Base-by-base conservation (phyloP, 1,140 invertebrate species). In the Zaprionus africanus region DNA sequence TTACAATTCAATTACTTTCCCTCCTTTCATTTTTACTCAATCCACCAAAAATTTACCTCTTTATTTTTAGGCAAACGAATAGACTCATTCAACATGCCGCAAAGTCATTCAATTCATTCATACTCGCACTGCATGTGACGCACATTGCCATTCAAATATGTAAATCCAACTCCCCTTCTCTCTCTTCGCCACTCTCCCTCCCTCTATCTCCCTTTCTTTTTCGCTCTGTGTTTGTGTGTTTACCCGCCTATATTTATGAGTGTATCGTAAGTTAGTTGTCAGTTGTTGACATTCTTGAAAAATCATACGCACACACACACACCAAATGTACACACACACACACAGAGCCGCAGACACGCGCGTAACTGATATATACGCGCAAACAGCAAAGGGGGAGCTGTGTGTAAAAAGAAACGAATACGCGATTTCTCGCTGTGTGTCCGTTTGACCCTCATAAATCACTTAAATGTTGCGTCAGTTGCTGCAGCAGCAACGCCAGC, bases 261-360 rank as follows among this genome's bases (percentile, higher is more conserved):
- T 67, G 36, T 78, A 86, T 85, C 82, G 82, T 78, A 78, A 69
- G 74, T 67, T 84, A 69, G 75, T 53, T 85, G 78, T 81, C 84
- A 73, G 67, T 51, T 66, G 70, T 65, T 85, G 82, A 85, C 82
- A 85, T 75, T 85, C 78, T 76, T 85, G 82, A 85, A 85, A 85
- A 86, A 81, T 85, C 82, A 72, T 85, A 46, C 72, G 43, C 61
- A 69, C 51, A 57, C 53, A 66, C 34, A 66, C 34, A 26, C 46
- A 49, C 15, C 41, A 34, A 26, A 49, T 51, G 22, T 59, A 46
- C 53, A 19, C 49, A 34, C 38, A 3, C 36, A 60, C 49, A 49
- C 24, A 43, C 13, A 49, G 9, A 46, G 2, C 13, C 2, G n/a
- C 6, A 4, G 34, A 34, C 22, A 46, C 56, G 46, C 38, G 62